Percentiles rank a stretch among this genome's conserved stretches.
These are phyloP conservation scores for Perodicticus potto DNA, from an alignment of 2,797 vertebrate species.

Conservation along the genomic window DNA sequence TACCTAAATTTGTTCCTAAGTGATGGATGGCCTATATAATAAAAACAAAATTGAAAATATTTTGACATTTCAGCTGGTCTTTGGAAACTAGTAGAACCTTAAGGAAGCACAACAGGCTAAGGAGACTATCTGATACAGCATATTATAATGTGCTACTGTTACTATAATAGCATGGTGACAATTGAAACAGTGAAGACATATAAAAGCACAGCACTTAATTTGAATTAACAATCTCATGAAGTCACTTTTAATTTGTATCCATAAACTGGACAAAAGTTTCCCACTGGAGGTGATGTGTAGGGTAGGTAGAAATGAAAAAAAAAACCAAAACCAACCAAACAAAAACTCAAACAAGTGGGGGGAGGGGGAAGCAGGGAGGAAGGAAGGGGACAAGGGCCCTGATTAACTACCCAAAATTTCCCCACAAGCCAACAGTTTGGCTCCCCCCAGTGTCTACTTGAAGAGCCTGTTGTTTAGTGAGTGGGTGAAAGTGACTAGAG, in stretches of 20 bases:
- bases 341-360: neutral
- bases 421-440: slow-evolving; percentile 3
- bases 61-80: slow-evolving; percentile 46
- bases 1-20: slow-evolving; percentile 44
- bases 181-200: neutral
- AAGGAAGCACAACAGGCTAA: slow-evolving; percentile 8
- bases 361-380: neutral
- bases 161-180: neutral
- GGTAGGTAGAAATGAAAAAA: neutral
- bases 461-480: slow-evolving; percentile 57
- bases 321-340: too few relatives aligned
- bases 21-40: neutral
- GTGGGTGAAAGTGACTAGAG: slow-evolving; percentile 9
- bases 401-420: slow-evolving; percentile 22
- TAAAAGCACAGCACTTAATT: neutral
- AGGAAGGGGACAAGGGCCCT: neutral
- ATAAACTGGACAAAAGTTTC: slow-evolving; percentile 26
- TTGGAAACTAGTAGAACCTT: neutral
- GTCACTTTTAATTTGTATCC: slow-evolving; percentile 50
- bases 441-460: slow-evolving; percentile 65
- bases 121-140: neutral
- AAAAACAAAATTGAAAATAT: slow-evolving; percentile 66
- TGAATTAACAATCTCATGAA: neutral
- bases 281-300: neutral
- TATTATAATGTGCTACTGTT: neutral